Conservation (phyloP, 2,888 invertebrate species). For the Ptilodon capucinus region DNA sequence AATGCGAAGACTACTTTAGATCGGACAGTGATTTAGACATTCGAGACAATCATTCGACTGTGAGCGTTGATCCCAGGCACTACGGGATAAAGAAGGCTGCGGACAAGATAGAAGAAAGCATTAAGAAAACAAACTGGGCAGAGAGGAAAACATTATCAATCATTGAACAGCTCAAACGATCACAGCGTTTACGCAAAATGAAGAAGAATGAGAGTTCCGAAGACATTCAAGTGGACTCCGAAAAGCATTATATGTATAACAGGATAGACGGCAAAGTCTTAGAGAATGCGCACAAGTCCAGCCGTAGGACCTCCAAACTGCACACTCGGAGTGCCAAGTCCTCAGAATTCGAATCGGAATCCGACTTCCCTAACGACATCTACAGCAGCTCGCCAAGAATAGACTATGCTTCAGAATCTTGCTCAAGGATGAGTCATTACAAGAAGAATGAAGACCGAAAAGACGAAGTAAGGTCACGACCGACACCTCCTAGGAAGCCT, state of each 20-base stretch:
- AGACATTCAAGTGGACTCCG: slow-evolving; percentile 74
- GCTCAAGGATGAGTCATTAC: slow-evolving; percentile 70
- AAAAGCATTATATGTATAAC: slow-evolving; percentile 70
- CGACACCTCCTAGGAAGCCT: slow-evolving; percentile 93
- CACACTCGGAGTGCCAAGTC: slow-evolving; percentile 87
- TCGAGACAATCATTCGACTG: slow-evolving; percentile 46
- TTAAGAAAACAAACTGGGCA: slow-evolving; percentile 78
- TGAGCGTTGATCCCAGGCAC: slow-evolving; percentile 49
- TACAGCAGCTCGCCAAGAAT: slow-evolving; percentile 69
- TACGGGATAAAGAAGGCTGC: slow-evolving; percentile 68
- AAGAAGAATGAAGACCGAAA: slow-evolving; percentile 66
- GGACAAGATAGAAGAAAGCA: slow-evolving; percentile 72
- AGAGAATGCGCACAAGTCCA: slow-evolving; percentile 81
- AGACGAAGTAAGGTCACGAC: slow-evolving; percentile 81
- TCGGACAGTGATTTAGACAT: slow-evolving; percentile 69
- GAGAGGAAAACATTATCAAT: slow-evolving; percentile 74
- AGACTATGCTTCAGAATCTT: slow-evolving; percentile 84
- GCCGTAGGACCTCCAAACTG: slow-evolving; percentile 68
- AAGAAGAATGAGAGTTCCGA: slow-evolving; percentile 73
- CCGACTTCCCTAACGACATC: slow-evolving; percentile 73
- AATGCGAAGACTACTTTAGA: slow-evolving; percentile 68
- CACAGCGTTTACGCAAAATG: slow-evolving; percentile 67
- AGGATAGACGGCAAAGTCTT: slow-evolving; percentile 78
- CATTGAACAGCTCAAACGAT: slow-evolving; percentile 73
- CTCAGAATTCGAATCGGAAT: slow-evolving; percentile 90